A percentile compares a stretch with the other conserved stretches of the same genome.
These are phyloP conservation scores for Equus quagga DNA, from an alignment of 2,113 vertebrate species.

Conservation along the genomic window DNA sequence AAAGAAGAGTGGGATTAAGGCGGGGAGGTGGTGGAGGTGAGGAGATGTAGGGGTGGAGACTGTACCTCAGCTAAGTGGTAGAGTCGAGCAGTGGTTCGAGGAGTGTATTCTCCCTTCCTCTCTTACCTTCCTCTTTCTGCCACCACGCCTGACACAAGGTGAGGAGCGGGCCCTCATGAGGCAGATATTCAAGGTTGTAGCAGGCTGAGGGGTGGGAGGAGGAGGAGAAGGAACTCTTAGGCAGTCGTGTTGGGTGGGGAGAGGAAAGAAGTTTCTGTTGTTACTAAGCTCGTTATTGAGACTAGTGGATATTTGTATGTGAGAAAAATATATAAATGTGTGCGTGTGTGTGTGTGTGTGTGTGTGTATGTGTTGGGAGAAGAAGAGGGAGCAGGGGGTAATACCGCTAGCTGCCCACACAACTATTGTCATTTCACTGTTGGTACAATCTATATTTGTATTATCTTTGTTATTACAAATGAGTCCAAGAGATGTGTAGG, in stretches of 20 bases:
- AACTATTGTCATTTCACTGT: not conserved
- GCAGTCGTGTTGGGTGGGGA: not conserved
- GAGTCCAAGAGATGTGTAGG: not conserved
- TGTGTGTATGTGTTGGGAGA: not conserved
- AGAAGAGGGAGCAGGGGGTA: not conserved
- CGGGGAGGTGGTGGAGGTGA: not conserved
- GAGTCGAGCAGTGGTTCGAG: not conserved
- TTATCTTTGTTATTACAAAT: conserved; percentile 30
- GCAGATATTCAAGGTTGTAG: not conserved
- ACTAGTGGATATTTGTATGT: not conserved
- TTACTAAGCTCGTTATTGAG: not conserved
- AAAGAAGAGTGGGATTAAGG: not conserved
- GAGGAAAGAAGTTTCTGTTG: not conserved
- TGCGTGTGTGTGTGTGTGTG: not conserved
- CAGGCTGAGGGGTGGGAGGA: not conserved
- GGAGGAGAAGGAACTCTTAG: not conserved
- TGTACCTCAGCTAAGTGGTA: not conserved
- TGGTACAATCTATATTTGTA: not conserved
- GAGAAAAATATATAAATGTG: not conserved
- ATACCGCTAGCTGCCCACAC: not conserved
- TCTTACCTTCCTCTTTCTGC: not conserved
- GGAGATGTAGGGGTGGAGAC: not conserved
- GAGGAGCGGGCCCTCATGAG: not conserved
- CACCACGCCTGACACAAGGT: not conserved
- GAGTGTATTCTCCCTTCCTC: not conserved